phyloP scores from a whole-genome alignment of 2,888 invertebrate genomes.

The Drosophila macrospina region DNA sequence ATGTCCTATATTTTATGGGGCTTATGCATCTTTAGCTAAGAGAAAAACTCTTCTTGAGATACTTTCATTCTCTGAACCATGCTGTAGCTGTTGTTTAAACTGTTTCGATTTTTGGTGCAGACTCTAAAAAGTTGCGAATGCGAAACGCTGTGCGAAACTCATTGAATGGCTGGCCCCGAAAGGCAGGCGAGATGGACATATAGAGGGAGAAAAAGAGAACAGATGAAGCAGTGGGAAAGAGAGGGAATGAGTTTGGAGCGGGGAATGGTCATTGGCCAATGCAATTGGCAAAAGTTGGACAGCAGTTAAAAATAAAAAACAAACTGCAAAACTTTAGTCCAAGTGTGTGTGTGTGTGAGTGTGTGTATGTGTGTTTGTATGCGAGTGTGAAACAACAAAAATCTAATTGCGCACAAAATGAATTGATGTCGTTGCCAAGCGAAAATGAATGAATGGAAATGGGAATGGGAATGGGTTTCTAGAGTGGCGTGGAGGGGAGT shows the following conservation, averaged over 20 bases:
- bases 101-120: conserved; percentile 17
- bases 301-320: conserved; percentile 46
- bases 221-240: background rate
- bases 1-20: too few species aligned
- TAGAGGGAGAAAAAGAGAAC: background rate
- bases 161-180: conserved; percentile 46
- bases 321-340: conserved; percentile 55
- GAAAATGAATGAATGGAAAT: conserved; percentile 65
- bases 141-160: conserved; percentile 52
- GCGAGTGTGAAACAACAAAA: conserved; percentile 63
- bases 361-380: conserved; percentile 20
- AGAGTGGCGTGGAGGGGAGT: too few species aligned
- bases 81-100: background rate
- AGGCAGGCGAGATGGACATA: conserved; percentile 3
- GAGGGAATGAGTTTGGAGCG: conserved; percentile 17
- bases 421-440: conserved; percentile 82
- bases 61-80: background rate
- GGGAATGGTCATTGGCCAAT: conserved; percentile 62
- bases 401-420: conserved; percentile 78
- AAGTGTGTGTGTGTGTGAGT: conserved; percentile 12
- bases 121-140: conserved; percentile 59
- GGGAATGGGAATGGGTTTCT: conserved; percentile 4
- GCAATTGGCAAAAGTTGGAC: conserved; percentile 68
- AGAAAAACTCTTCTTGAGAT: background rate
- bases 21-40: background rate